Evolutionary conservation across 1,140 invertebrate genomes (phyloP).

Genomic region (Notospermus geniculatus): DNA sequence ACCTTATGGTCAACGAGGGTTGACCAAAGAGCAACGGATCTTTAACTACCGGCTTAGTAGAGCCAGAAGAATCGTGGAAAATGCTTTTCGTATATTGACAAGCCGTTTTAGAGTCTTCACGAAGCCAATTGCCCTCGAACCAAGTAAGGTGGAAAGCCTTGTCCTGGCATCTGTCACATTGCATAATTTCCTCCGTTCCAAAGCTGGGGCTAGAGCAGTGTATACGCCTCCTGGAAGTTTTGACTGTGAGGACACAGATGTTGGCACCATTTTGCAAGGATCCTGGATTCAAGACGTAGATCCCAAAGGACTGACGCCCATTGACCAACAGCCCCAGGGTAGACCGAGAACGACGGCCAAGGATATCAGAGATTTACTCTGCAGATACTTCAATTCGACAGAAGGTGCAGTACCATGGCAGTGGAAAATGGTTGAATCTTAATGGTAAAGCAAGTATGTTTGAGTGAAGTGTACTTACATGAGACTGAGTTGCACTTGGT

Average conservation of each 20-base stretch:
- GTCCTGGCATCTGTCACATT: constrained; percentile 9
- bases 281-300: no score
- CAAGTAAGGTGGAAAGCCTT: constrained; percentile 5
- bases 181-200: constrained; percentile 18
- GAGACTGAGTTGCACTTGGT: no score
- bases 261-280: not conserved
- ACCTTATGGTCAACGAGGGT: no score
- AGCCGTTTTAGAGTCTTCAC: constrained; percentile 1
- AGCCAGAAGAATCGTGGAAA: not conserved
- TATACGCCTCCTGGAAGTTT: no score
- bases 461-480: no score
- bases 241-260: not conserved
- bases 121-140: not conserved
- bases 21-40: not conserved
- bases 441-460: no score
- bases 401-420: constrained; percentile 5
- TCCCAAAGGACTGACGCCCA: no score
- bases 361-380: not conserved
- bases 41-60: constrained; percentile 1
- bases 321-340: no score
- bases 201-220: not conserved
- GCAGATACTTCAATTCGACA: not conserved
- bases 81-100: not conserved
- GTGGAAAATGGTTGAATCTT: not conserved
- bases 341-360: not conserved